Percentiles rank a stretch among this genome's conserved stretches.
Conservation (phyloP, 53 echinoderm and acorn worm genomes). For the Pentamera pediparva region DNA sequence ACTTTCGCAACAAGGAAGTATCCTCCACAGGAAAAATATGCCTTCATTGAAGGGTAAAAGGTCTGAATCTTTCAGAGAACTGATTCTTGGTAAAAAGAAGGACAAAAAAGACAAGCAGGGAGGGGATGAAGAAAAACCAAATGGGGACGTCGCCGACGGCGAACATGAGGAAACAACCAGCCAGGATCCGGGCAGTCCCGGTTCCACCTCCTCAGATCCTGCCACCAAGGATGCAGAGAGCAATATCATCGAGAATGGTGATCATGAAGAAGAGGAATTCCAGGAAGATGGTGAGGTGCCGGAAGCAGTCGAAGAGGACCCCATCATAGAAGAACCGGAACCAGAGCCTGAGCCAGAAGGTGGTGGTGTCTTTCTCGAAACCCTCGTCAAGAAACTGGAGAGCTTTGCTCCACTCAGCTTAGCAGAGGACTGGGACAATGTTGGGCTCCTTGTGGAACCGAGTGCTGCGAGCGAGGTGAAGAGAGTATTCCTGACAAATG, state of each 20-base stretch:
- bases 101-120: background rate
- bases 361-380: constrained; percentile 47
- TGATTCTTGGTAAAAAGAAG: background rate
- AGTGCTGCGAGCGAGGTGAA: constrained; percentile 62
- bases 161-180: background rate
- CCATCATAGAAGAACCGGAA: background rate
- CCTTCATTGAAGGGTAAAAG: background rate
- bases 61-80: background rate
- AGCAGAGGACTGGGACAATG: constrained; percentile 92
- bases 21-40: background rate
- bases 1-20: background rate
- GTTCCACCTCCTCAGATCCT: background rate
- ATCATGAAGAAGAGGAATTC: background rate
- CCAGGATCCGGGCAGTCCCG: background rate
- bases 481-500: constrained; percentile 74
- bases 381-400: constrained; percentile 52
- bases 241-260: background rate
- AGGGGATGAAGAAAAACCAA: background rate
- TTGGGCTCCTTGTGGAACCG: constrained; percentile 86
- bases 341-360: background rate
- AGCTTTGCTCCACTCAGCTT: constrained; percentile 67
- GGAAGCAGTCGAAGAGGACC: background rate
- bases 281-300: background rate
- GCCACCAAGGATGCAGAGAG: background rate
- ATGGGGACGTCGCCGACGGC: background rate